Evolutionary conservation across 92 coral and sea anemone genomes (phyloP).

Genomic region (Palythoa caribaeorum): DNA sequence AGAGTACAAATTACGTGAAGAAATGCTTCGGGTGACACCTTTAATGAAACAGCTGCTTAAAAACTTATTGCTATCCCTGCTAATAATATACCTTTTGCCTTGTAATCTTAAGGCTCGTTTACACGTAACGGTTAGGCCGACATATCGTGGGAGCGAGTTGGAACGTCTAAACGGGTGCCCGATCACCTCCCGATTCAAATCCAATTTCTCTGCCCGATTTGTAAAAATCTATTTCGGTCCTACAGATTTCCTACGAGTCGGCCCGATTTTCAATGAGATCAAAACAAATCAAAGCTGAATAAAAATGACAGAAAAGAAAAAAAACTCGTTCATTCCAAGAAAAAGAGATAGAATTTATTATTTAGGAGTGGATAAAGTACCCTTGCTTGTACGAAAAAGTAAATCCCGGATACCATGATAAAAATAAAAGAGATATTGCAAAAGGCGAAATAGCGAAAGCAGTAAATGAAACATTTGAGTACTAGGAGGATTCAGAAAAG

Average conservation of each 20-base stretch:
- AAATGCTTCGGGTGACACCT: too few species aligned
- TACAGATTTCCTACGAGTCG: too few species aligned
- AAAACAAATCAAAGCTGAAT: not conserved
- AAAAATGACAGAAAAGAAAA: not conserved
- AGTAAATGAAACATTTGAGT: not conserved
- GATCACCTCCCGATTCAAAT: constrained; percentile 4
- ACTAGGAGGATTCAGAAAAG: too few species aligned
- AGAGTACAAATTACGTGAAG: too few species aligned
- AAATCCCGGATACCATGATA: not conserved
- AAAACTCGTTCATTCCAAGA: not conserved
- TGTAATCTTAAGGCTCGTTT: not conserved
- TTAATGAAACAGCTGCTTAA: too few species aligned
- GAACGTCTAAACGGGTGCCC: not conserved
- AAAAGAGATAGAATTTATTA: not conserved
- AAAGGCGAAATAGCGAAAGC: not conserved
- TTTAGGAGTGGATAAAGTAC: not conserved
- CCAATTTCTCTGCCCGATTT: not conserved
- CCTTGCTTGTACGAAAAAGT: not conserved
- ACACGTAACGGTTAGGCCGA: not conserved
- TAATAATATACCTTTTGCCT: too few species aligned
- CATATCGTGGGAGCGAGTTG: not conserved
- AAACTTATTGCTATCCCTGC: too few species aligned
- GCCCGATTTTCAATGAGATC: too few species aligned
- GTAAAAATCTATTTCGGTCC: not conserved
- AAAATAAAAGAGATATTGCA: not conserved